Evolutionary conservation across 2,797 vertebrate genomes (phyloP), one percentile per base, ranked within the genome.

Genomic region (Rhinatrema bivittatum): DNA sequence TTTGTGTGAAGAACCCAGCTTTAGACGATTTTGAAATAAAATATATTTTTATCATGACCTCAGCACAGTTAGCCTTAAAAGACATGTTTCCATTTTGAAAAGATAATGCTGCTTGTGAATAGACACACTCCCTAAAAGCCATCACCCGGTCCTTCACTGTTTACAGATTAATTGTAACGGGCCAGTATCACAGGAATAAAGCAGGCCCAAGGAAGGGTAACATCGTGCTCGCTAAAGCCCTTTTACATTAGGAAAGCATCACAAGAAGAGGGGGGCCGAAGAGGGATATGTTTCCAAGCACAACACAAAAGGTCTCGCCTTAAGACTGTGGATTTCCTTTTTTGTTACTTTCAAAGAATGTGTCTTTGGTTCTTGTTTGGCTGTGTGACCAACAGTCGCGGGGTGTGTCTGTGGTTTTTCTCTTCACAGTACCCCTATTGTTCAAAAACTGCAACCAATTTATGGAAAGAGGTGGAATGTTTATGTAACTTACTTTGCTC

Each of bases 361-460:
- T 26, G 50, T 75, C 79, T 77, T 85, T 74, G 77, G 78, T 82
- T 77, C 74, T n/a, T 67, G 20, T 56, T 73, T 79, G 81, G 79
- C 77, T 49, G 53, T 65, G 66, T 69, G 68, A 72, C 71, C 71
- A 63, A 50, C 65, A 60, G 66, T 79, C 66, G 65, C 39, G 65
- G 81, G 81, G 81, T 78, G 82, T 79, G 81, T 77, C 73, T 78
- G 72, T 54, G 74, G 73, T 78, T 79, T 66, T 68, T 68, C 72
- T 72, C 65, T 65, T 72, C 79, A 89, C 87, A 89, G 85, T 86
- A 76, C 84, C 71, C 50, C 84, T 70, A 87, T 88, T 89, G 85
- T 87, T 86, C 65, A 58, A 68, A 67, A 71, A 78, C 74, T 77
- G 58, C 58, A 64, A 78, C 75, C 71, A 78, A 79, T 78, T 85